Base-by-base conservation (phyloP, 2,888 invertebrate genomes). In the Adelphocoris suturalis region DNA sequence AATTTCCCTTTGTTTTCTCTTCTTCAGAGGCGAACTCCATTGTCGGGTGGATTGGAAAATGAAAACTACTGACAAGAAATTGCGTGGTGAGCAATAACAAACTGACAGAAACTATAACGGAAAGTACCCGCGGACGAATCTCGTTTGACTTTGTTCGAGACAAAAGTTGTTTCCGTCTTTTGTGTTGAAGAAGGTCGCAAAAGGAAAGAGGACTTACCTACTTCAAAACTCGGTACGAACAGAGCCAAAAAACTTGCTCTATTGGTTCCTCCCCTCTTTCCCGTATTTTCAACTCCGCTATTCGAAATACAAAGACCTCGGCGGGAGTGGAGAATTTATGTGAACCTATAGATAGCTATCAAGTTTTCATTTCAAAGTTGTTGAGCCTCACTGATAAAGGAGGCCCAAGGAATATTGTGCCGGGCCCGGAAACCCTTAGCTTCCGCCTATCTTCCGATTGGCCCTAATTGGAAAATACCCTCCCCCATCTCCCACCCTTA, bases 171-270 rank as follows among this genome's bases (percentile, higher is more conserved):
- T 57, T n/a, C 19, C 57, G 37, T 57, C n/a, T 57, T n/a, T 57
- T n/a, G 57, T 16, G n/a, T 5, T n/a, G 14, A 12, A 57, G 57
- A 57, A 57, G 57, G n/a, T 57, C 57, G 57, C 57, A 16, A n/a
- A 57, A 57, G 37, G 37, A 11, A 23, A 46, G 80, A 80, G 80
- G 80, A 80, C 48, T 14, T 28, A 78, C 37, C 37, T 78, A 23
- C 78, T 80, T 80, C 80, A 80, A 37, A 80, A 80, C 80, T 80
- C 37, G 80, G 16, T 37, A 80, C 80, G 80, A 80, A 48, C 47
- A 19, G 80, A 80, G 80, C 80, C 80, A 80, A 80, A 80, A 80
- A 80, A 80, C 80, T 80, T 80, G 80, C 46, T 48, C 47, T 48
- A 48, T 80, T 48, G 80, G 80, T 80, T 48, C 37, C 19, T 19